phyloP scores from a whole-genome alignment of 2,888 invertebrate species.

The Julus scanicus region DNA sequence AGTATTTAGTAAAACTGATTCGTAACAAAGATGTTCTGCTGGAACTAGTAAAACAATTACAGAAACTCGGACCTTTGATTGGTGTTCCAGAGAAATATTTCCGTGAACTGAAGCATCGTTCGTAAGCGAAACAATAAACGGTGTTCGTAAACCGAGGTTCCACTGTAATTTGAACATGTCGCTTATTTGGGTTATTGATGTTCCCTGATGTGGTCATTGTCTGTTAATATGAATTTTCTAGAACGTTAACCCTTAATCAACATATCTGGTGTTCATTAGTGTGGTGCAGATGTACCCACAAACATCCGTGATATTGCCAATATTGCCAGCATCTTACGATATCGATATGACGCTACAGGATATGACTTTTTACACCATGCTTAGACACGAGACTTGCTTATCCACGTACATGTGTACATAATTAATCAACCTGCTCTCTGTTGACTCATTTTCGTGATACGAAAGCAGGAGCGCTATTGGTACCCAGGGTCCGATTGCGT shows the following conservation, averaged over 20 bases:
- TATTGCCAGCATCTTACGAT: background rate
- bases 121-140: too few relatives aligned
- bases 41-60: too few relatives aligned
- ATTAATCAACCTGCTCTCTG: background rate
- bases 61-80: too few relatives aligned
- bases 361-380: background rate
- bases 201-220: background rate
- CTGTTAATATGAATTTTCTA: background rate
- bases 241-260: background rate
- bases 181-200: too few relatives aligned
- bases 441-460: background rate
- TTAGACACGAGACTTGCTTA: background rate
- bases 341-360: conserved; percentile 16
- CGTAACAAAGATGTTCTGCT: too few relatives aligned
- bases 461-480: background rate
- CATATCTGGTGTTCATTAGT: background rate
- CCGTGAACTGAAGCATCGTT: too few relatives aligned
- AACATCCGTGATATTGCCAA: background rate
- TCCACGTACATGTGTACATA: conserved; percentile 5
- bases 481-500: conserved; percentile 19
- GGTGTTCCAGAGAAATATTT: too few relatives aligned
- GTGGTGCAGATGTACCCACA: background rate
- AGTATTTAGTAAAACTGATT: too few relatives aligned
- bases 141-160: too few relatives aligned
- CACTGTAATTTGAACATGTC: too few relatives aligned